Evolutionary conservation across 2,113 vertebrate genomes (phyloP).

Genomic region (Miniopterus natalensis): DNA sequence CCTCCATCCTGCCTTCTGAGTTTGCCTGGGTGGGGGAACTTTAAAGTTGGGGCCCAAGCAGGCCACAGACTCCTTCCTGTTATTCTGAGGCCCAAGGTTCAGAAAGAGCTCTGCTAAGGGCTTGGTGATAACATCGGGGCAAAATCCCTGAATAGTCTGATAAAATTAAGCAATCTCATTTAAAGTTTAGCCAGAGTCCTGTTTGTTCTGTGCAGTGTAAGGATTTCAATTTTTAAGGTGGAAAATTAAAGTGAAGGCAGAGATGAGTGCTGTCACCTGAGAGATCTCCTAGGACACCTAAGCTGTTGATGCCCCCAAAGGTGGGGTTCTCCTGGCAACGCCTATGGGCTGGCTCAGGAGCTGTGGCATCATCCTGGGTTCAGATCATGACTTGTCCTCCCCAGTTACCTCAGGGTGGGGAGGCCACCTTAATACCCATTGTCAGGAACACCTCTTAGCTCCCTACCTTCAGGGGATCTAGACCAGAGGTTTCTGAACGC

Average conservation of each 20-base stretch:
- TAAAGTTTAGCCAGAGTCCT: background rate
- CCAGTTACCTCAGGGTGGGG: background rate
- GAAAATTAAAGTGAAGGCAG: background rate
- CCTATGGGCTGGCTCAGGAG: background rate
- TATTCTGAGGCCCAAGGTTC: background rate
- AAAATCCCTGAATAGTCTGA: background rate
- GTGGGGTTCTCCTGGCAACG: too few species aligned
- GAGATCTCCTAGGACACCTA: background rate
- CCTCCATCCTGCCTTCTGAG: background rate
- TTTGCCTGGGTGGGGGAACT: background rate
- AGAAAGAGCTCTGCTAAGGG: background rate
- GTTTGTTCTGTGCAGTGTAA: background rate
- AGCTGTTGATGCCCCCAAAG: background rate
- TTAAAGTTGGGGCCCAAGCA: background rate
- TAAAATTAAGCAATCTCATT: background rate
- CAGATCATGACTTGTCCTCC: background rate
- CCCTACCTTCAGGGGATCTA: background rate
- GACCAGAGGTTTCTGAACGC: slow-evolving; percentile 22
- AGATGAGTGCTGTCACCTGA: background rate
- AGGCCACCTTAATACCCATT: background rate
- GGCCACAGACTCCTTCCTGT: background rate
- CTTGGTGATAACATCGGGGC: background rate
- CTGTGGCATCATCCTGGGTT: background rate
- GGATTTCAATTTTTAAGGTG: background rate
- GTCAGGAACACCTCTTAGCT: background rate